Base-by-base conservation (phyloP, 2,113 vertebrate genomes). In the Actenoides lindsayi region DNA sequence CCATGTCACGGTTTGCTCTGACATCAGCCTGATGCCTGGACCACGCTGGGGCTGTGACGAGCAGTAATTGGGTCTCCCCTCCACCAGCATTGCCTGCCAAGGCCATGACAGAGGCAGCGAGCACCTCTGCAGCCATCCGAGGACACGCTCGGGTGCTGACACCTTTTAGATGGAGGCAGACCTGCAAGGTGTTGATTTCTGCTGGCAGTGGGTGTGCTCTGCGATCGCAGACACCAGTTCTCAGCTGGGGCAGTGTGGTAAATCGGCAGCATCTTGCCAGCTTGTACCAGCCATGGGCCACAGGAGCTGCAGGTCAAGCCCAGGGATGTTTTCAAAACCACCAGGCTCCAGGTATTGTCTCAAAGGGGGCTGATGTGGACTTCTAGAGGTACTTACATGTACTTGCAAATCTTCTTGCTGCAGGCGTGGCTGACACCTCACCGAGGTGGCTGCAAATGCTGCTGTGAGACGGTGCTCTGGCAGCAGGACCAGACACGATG, bases 381-480 rank as follows among this genome's bases (percentile, higher is more conserved):
- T 71, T 85, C 53, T 23, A 41, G 71, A 69, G 44, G 6, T n/a
- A 50, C 28, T 62, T 48, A 83, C 73, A 73, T 24, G 23, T 17
- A 11, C 31, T 25, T 16, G 16, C 30, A 41, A 63, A 81, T 9
- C 59, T 85, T 59, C 53, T 33, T 0, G 4, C 37, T 57, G 65
- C 54, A 48, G 76, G 59, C 5, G 1, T 16, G 21, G 35, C 75
- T 76, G 68, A 28, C 48, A 33, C 60, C 65, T 82, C 0, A 2
- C 30, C 0, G 1, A 42, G 50, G 51, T 31, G 39, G 31, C 62
- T 87, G 37, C 37, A n/a, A 64, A 39, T 8, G 33, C 53, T 70
- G 64, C 68, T 69, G 53, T 31, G 8, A 4, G 33, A 20, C 0
- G 1, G 1, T 68, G 56, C 44, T 35, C 37, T 6, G 1, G 70